phyloP scores from a whole-genome alignment of 2,888 invertebrate species.

The Ochropleura leucogaster region DNA sequence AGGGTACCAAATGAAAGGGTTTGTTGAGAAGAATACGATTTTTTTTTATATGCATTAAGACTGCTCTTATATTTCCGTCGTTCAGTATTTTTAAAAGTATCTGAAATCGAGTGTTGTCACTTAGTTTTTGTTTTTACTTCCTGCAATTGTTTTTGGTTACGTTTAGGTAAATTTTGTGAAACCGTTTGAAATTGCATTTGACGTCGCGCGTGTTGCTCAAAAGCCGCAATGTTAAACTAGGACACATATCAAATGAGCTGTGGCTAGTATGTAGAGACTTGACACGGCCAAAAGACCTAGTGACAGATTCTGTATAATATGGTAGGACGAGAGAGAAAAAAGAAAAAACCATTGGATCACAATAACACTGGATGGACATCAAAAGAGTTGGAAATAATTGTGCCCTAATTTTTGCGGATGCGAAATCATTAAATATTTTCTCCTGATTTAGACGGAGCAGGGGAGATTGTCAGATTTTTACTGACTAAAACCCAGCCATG shows the following conservation, averaged over 20 bases:
- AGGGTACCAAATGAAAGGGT: too few relatives aligned
- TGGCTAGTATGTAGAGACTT: background rate
- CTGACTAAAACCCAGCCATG: too few relatives aligned
- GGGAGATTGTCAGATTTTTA: too few relatives aligned
- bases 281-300: background rate
- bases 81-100: background rate
- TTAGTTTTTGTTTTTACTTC: constrained; percentile 8
- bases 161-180: constrained; percentile 14
- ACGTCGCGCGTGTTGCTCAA: background rate
- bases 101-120: constrained; percentile 17
- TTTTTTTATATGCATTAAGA: background rate
- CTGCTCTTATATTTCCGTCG: background rate
- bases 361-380: background rate
- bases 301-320: background rate
- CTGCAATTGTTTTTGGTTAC: background rate
- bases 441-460: too few relatives aligned
- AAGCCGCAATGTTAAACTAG: background rate
- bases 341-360: background rate
- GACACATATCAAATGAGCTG: background rate
- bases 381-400: background rate
- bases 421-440: background rate
- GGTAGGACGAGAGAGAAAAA: background rate
- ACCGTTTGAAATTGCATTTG: background rate
- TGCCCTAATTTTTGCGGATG: background rate
- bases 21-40: too few relatives aligned